Evolutionary conservation across 2,797 vertebrate species (phyloP).

Genomic region (Steatocranus sp.): DNA sequence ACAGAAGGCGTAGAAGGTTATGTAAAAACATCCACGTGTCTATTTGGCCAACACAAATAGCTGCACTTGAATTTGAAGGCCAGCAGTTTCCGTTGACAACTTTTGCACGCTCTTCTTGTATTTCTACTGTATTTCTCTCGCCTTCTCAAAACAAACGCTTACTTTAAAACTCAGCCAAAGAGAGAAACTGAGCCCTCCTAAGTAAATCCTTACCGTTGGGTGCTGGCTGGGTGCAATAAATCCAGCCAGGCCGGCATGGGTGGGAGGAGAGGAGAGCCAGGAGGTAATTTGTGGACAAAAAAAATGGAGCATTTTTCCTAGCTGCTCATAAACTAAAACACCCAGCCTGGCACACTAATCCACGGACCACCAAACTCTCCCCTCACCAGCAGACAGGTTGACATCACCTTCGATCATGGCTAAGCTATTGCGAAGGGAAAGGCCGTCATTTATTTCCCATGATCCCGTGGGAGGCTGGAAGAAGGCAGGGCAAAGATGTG

Average conservation of each 20-base stretch:
- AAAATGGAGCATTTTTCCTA: conserved; percentile 55
- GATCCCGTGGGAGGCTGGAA: conserved; percentile 49
- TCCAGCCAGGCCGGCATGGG: conserved; percentile 42
- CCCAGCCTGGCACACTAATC: conserved; percentile 64
- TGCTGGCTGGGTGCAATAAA: conserved; percentile 60
- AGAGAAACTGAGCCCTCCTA: conserved; percentile 36
- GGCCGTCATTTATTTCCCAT: conserved; percentile 64
- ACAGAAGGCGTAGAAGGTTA: neutral
- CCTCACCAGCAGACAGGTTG: conserved; percentile 43
- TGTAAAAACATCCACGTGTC: neutral
- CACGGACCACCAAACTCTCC: conserved; percentile 39
- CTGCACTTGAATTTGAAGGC: neutral
- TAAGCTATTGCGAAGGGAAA: conserved; percentile 62
- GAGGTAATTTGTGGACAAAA: conserved; percentile 65
- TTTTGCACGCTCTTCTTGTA: neutral
- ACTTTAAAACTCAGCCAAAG: neutral
- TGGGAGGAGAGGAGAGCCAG: conserved; percentile 20
- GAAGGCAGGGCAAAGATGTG: conserved; percentile 31
- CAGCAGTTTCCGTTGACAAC: neutral
- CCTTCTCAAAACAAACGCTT: neutral
- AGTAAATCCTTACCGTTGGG: conserved; percentile 68
- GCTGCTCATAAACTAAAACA: conserved; percentile 61
- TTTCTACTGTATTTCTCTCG: neutral
- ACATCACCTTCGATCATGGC: conserved; percentile 71
- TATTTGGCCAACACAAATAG: neutral